Conservation (phyloP, 2,113 vertebrate genomes). For the Rallus limicola region DNA sequence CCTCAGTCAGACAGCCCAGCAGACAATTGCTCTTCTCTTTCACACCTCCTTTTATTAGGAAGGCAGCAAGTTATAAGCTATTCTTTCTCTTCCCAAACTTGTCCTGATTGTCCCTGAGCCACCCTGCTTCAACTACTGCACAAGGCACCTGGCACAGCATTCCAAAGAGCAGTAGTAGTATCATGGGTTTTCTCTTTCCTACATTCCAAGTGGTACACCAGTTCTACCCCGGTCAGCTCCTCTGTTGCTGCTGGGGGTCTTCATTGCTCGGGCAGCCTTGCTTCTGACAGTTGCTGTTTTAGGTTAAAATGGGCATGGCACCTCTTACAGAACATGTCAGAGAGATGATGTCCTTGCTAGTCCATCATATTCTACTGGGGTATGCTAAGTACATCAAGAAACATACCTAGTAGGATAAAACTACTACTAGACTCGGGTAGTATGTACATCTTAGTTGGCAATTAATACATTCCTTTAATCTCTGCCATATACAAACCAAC, state of each 20-base stretch:
- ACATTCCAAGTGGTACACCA: neutral
- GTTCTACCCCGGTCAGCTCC: neutral
- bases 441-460: neutral
- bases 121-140: neutral
- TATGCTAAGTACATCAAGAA: neutral
- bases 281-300: neutral
- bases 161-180: rapidly evolving
- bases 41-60: neutral
- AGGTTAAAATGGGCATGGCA: neutral
- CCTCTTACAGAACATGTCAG: neutral
- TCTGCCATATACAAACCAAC: neutral
- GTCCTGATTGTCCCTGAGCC: neutral
- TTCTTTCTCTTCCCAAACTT: neutral
- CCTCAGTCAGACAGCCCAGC: neutral
- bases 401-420: neutral
- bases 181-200: neutral
- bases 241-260: neutral
- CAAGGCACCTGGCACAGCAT: neutral
- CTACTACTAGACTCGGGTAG: neutral
- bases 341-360: neutral
- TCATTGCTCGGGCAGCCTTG: neutral
- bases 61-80: neutral
- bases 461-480: neutral
- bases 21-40: neutral
- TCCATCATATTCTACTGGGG: neutral